Percentiles rank a stretch among this genome's conserved stretches.
Evolutionary conservation across 2,888 invertebrate species (phyloP).

Genomic region (Trisateles emortualis): DNA sequence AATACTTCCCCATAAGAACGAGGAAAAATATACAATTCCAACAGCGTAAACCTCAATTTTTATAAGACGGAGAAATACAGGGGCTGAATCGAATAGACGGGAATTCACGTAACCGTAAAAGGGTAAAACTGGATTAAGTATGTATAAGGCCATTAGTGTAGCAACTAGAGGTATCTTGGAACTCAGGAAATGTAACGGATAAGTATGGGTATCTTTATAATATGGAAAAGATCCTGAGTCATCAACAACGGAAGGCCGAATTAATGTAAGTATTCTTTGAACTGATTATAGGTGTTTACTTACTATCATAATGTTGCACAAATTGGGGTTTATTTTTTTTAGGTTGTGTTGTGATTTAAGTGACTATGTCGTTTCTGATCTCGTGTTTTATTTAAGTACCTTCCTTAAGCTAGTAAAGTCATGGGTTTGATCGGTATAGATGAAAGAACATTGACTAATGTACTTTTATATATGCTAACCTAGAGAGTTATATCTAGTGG

Average conservation of each 20-base stretch:
- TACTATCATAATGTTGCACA: background rate
- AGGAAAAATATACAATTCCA: background rate
- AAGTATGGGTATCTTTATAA: slow-evolving; percentile 24
- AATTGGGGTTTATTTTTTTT: too few species aligned
- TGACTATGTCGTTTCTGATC: too few species aligned
- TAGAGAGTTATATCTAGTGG: too few species aligned
- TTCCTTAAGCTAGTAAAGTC: too few species aligned
- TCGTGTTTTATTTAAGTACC: too few species aligned
- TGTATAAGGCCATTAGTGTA: slow-evolving; percentile 58
- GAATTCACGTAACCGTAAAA: slow-evolving; percentile 39
- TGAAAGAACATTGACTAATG: too few species aligned
- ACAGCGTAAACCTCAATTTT: slow-evolving; percentile 18
- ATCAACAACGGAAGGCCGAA: slow-evolving; percentile 3
- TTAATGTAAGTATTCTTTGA: background rate
- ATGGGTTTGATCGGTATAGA: too few species aligned
- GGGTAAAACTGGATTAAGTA: slow-evolving; percentile 54
- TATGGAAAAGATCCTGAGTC: slow-evolving; percentile 6
- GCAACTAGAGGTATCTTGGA: slow-evolving; percentile 16
- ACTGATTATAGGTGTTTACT: background rate
- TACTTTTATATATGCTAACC: too few species aligned
- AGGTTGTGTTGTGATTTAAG: too few species aligned
- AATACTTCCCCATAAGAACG: background rate
- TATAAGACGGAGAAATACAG: slow-evolving; percentile 21
- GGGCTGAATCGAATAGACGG: slow-evolving; percentile 25
- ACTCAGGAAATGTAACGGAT: slow-evolving; percentile 24